These are phyloP conservation scores for Hydrocynus forskahlii DNA, from an alignment of 2,797 vertebrate species.

Conservation along the genomic window DNA sequence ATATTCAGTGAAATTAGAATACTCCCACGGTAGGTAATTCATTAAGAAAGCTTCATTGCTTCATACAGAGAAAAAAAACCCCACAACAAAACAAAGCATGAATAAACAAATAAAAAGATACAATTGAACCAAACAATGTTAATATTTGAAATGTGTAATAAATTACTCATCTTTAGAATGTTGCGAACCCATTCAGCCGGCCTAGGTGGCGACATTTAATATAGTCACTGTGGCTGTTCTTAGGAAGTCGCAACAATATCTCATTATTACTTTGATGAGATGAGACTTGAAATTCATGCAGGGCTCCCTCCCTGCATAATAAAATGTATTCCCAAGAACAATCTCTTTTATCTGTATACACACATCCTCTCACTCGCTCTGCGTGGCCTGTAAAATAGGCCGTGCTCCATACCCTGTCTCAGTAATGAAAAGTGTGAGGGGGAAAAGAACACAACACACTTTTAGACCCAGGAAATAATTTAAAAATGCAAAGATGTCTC, in stretches of 20 bases:
- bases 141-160: neutral
- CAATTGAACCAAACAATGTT: neutral
- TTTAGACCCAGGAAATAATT: constrained; percentile 51
- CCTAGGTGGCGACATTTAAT: neutral
- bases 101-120: too few species aligned
- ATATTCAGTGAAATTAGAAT: constrained; percentile 13
- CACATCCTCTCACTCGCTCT: constrained; percentile 27
- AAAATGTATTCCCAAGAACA: constrained; percentile 39
- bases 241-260: constrained; percentile 26
- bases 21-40: constrained; percentile 6
- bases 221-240: constrained; percentile 10
- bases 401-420: constrained; percentile 49
- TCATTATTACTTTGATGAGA: constrained; percentile 22
- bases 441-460: constrained; percentile 30
- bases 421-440: constrained; percentile 21
- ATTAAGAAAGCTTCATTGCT: neutral
- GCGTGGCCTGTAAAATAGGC: constrained; percentile 56
- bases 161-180: neutral
- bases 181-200: neutral
- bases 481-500: constrained; percentile 24
- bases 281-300: constrained; percentile 41
- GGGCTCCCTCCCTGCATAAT: constrained; percentile 39
- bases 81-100: neutral
- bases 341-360: constrained; percentile 47
- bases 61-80: neutral